Base-by-base conservation (phyloP, 2,888 invertebrate genomes). In the Busseola fusca region DNA sequence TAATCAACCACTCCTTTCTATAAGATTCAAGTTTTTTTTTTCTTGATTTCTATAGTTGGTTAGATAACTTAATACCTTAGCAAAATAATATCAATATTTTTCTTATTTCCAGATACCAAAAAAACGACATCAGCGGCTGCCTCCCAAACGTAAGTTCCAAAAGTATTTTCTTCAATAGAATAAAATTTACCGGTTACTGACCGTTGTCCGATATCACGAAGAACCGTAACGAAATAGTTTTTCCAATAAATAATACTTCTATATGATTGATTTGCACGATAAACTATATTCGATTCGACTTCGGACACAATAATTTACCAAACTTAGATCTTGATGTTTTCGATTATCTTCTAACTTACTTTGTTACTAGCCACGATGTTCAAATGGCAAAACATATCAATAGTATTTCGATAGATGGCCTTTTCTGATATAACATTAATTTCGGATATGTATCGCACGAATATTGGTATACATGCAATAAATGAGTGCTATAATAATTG, bases 61-160 rank as follows among this genome's bases (percentile, higher is more conserved):
- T 40, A 18, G 10, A 1, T 14, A 58, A 59, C 18, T 21, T 60
- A 21, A 42, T 34, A 16, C n/a, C 1, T 21, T 30, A 45, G 21
- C 56, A 56, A 5, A 10, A 56, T 9, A 18, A 37, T 69, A 68
- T 40, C 14, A 10, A 52, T 7, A 3, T n/a, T 52, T 68, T 0
- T 30, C 2, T 45, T 59, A 30, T 34, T 76, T 81, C 1, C 76
- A 77, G 76, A 77, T 81, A 76, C 6, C 30, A 60, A 30, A 37
- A 48, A 64, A 64, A 14, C 7, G 0, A n/a, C 18, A 56, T 63
- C 76, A 37, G 18, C 42, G 1, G 56, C 27, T 57, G 57, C 40
- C 60, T 48, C 10, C 77, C n/a, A 81, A 77, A 81, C 37, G 76
- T 77, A 81, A 77, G 76, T 81, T 7, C 6, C 2, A 37, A 56